These are phyloP conservation scores for Tokudaia muenninki DNA, from an alignment of 2,797 vertebrate genomes.

Conservation along the genomic window DNA sequence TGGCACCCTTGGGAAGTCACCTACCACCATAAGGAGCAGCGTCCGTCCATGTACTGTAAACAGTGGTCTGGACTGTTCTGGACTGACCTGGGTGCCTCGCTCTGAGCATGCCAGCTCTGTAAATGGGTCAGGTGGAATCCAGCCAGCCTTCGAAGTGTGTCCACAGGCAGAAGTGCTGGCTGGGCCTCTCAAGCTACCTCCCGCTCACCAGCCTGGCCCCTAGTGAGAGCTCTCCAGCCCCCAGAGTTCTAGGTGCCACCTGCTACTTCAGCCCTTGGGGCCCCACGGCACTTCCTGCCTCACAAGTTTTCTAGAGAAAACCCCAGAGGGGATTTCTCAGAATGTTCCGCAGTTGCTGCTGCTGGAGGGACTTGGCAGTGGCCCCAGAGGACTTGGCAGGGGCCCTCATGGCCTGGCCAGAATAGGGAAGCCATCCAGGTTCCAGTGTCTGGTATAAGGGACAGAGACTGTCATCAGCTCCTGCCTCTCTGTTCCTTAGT, in stretches of 20 bases:
- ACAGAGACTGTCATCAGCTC: neutral
- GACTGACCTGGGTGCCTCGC: neutral
- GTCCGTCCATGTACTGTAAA: neutral
- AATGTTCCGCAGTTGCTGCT: neutral
- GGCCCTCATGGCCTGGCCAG: neutral
- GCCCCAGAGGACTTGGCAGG: neutral
- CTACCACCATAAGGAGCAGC: neutral
- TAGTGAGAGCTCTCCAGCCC: neutral
- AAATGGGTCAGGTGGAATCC: neutral
- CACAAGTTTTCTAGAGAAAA: constrained; percentile 37
- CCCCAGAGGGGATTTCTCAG: constrained; percentile 51
- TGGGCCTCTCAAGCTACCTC: neutral
- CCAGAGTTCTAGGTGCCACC: neutral
- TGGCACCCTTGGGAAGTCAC: neutral
- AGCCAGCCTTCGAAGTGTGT: neutral
- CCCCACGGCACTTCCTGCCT: constrained; percentile 65
- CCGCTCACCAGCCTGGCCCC: rapidly evolving
- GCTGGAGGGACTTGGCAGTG: constrained; percentile 25
- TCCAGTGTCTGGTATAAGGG: neutral
- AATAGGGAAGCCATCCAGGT: neutral
- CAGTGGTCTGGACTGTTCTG: neutral
- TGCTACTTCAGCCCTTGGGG: neutral
- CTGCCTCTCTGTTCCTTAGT: neutral
- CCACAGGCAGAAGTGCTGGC: too few relatives aligned
- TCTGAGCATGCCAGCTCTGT: neutral